phyloP scores from a whole-genome alignment of 2,113 vertebrate genomes.

The sheep (Ovis aries) region DNA sequence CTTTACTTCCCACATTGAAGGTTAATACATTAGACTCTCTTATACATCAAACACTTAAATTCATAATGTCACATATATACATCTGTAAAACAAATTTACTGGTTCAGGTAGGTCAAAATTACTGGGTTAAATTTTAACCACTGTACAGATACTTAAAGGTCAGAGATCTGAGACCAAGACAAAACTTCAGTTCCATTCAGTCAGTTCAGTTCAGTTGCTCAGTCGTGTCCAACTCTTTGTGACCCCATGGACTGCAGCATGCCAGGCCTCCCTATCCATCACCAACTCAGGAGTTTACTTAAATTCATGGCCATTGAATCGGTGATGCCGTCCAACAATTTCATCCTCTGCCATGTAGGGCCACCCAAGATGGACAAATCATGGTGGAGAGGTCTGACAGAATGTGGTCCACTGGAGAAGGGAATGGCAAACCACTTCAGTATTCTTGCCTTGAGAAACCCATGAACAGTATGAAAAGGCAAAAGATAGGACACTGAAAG shows the following conservation, averaged over 20 bases:
- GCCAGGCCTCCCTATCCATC: background rate
- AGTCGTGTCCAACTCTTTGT: background rate
- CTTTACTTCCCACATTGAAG: background rate
- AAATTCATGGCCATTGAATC: background rate
- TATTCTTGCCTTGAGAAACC: background rate
- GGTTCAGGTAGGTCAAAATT: background rate
- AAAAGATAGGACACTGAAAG: background rate
- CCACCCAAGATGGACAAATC: background rate
- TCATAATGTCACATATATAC: background rate
- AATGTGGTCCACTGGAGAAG: background rate
- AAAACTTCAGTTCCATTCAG: background rate
- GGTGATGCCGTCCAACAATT: background rate
- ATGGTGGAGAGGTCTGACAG: background rate
- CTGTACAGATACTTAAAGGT: background rate
- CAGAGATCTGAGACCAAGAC: background rate
- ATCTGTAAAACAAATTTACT: background rate
- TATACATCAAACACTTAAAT: background rate
- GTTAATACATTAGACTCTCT: background rate
- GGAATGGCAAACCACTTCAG: background rate
- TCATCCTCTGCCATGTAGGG: background rate
- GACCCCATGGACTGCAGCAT: background rate
- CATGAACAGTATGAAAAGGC: background rate
- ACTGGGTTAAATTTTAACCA: background rate
- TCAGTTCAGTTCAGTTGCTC: background rate
- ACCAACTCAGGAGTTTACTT: background rate